phyloP scores from a whole-genome alignment of 2,888 invertebrate species.

The Drosophila histrio region DNA sequence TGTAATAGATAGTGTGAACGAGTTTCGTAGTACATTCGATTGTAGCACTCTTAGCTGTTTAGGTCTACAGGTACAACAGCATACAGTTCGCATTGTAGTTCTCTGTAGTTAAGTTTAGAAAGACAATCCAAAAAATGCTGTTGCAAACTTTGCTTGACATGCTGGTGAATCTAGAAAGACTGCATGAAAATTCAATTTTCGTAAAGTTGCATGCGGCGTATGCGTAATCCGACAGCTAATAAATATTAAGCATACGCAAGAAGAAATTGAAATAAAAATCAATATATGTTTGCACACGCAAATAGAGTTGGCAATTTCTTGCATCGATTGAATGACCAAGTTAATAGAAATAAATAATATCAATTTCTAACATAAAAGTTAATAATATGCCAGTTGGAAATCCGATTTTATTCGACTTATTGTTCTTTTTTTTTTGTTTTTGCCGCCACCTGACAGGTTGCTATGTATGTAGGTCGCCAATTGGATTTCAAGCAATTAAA shows the following conservation, averaged over 20 bases:
- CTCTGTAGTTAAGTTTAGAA: neutral
- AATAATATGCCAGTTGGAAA: neutral
- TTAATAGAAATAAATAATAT: neutral
- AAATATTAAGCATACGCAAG: slow-evolving; percentile 17
- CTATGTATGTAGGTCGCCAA: slow-evolving; percentile 70
- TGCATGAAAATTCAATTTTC: slow-evolving; percentile 27
- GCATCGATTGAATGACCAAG: slow-evolving; percentile 6
- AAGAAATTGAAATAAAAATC: slow-evolving; percentile 9
- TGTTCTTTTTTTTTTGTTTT: slow-evolving; percentile 4
- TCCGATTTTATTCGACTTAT: slow-evolving; percentile 2
- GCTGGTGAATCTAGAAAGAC: neutral
- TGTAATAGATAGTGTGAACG: no score
- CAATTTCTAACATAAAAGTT: slow-evolving; percentile 16
- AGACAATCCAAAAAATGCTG: neutral
- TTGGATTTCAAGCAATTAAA: slow-evolving; percentile 79
- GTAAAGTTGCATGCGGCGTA: slow-evolving; percentile 7
- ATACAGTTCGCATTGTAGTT: neutral
- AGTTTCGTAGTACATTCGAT: neutral
- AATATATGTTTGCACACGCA: slow-evolving; percentile 17
- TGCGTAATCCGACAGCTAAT: slow-evolving; percentile 23
- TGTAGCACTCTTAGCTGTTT: neutral
- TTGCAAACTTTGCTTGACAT: slow-evolving; percentile 4
- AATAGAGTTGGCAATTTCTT: slow-evolving; percentile 19
- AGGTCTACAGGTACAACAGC: neutral
- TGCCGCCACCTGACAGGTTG: slow-evolving; percentile 23